Evolutionary conservation across 2,888 invertebrate species (phyloP), one percentile per base, ranked within the genome.

Genomic region (Zeuzera pyrina): DNA sequence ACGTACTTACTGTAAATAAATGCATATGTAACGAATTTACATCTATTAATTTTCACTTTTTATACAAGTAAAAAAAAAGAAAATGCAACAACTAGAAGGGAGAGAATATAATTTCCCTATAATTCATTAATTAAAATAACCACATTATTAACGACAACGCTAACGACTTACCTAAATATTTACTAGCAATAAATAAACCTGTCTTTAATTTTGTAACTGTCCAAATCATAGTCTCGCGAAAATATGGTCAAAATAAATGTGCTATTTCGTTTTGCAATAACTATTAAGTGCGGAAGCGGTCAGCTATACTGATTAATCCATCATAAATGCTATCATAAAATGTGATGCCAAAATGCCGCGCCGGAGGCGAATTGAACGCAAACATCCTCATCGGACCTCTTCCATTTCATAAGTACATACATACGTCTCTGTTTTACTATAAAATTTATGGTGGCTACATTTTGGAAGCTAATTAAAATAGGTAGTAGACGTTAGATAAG

Each of bases 401-500:
- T 36, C 52, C 52, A 49, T 52, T 47, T 56, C 62, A 56, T 61
- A n/a, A n/a, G n/a, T n/a, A n/a, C n/a, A n/a, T n/a, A n/a, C n/a
- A n/a, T 65, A 58, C 59, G 61, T 59, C 61, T 66, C 55, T 49
- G 57, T 62, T 58, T 66, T 61, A 70, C 66, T 66, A 72, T 76
- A 76, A 78, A 76, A 70, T 78, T 78, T 78, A 78, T 76, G 63
- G 58, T 58, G 66, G 65, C 65, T 67, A 69, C 66, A 77, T 74
- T 77, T 78, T 73, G 60, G 68, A 62, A 68, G 67, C 73, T 73
- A 74, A 77, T 78, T 78, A 76, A 78, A 71, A 71, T 72, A 65
- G 57, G 62, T 65, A 65, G 67, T 68, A 60, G 58, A 63, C 67
- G 65, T 70, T 70, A 65, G 62, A 61, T 59, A 64, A 62, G 49